phyloP scores from a whole-genome alignment of 2,888 invertebrate species.

The Octodonta nipae region DNA sequence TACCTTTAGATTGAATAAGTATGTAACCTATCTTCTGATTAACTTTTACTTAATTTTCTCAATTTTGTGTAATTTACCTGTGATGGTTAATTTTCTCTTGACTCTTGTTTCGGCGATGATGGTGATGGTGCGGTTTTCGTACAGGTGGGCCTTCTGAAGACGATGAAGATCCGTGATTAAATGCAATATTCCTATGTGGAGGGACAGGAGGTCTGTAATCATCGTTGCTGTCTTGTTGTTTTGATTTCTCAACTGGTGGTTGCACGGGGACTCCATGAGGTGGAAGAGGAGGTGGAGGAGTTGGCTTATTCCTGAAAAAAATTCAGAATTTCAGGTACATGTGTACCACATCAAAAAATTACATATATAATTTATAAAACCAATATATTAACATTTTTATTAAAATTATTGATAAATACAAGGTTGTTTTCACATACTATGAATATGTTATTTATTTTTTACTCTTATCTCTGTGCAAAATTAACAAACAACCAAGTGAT shows the following conservation, averaged over 20 bases:
- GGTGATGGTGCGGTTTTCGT: conserved; percentile 35
- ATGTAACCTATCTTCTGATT: no score
- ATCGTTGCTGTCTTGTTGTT: conserved; percentile 26
- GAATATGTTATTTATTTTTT: no score
- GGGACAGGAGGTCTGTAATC: conserved; percentile 82
- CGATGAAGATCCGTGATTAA: conserved; percentile 30
- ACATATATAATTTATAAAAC: no score
- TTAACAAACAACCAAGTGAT: no score
- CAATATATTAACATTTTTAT: no score
- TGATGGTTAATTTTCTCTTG: conserved; percentile 19
- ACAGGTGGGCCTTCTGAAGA: conserved; percentile 20
- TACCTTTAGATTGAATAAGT: no score
- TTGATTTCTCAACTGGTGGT: conserved; percentile 8
- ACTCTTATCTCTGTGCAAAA: no score
- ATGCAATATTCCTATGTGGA: conserved; percentile 60
- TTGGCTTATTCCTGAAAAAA: conserved; percentile 31
- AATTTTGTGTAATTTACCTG: conserved; percentile 6
- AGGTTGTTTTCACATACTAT: no score
- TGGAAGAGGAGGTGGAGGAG: conserved; percentile 35
- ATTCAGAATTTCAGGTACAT: neutral
- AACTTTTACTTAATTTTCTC: no score
- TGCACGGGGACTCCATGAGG: conserved; percentile 38
- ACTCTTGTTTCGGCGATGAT: conserved; percentile 34
- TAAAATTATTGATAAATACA: no score
- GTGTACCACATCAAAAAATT: neutral